Evolutionary conservation across 2,888 invertebrate genomes (phyloP).

Genomic region (Hypomecis atomaria): DNA sequence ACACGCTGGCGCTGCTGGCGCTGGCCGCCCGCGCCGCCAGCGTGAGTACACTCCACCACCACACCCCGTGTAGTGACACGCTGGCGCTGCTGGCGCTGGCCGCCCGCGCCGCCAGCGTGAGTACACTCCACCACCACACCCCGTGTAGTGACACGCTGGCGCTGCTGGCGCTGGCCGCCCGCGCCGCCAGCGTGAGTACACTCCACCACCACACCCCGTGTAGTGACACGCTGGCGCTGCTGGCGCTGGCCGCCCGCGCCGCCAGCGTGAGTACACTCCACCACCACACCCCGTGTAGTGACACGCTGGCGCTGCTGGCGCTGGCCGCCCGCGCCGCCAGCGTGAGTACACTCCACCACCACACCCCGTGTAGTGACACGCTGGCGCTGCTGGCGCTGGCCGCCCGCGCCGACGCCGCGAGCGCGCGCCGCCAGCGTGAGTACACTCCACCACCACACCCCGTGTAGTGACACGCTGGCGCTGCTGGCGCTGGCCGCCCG

Average conservation of each 20-base stretch:
- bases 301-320: constrained; percentile 58
- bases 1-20: constrained; percentile 58
- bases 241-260: constrained; percentile 43
- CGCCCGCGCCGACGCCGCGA: constrained; percentile 43
- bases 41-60: too few relatives aligned
- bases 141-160: too few relatives aligned
- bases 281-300: too few relatives aligned
- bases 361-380: too few relatives aligned
- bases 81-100: constrained; percentile 51
- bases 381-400: constrained; percentile 51
- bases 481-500: constrained; percentile 45
- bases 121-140: too few relatives aligned
- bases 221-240: constrained; percentile 62
- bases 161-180: constrained; percentile 46
- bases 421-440: constrained; percentile 40
- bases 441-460: too few relatives aligned
- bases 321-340: constrained; percentile 45
- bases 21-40: constrained; percentile 45
- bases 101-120: constrained; percentile 48
- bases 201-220: too few relatives aligned
- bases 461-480: constrained; percentile 67
- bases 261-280: constrained; percentile 51
- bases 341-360: too few relatives aligned
- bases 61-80: too few relatives aligned
- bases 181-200: constrained; percentile 47